Percentiles rank a stretch among this genome's conserved stretches.
phyloP scores from a whole-genome alignment of 2,797 vertebrate species.

The Lepus townsendii region DNA sequence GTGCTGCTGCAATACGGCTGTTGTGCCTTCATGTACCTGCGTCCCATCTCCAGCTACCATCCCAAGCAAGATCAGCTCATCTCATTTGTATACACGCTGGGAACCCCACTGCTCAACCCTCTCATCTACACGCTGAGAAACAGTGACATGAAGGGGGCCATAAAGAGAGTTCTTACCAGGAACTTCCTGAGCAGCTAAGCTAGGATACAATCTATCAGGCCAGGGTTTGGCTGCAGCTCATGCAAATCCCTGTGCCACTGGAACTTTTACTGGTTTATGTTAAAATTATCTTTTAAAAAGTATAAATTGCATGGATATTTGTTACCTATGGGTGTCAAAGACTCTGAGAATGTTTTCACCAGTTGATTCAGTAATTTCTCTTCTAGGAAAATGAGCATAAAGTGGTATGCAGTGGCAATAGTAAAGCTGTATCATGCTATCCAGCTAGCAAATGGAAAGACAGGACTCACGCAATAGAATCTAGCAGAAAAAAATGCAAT shows the following conservation, averaged over 20 bases:
- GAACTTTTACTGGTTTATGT: neutral
- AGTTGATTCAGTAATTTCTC: neutral
- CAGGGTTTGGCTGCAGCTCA: neutral
- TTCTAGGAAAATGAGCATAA: neutral
- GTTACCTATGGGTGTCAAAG: neutral
- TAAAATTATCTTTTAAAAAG: neutral
- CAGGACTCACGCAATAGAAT: neutral
- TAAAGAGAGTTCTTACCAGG: slow-evolving; percentile 63
- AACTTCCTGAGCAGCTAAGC: neutral
- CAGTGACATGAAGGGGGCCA: slow-evolving; percentile 76
- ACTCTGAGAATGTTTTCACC: neutral
- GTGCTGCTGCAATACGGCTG: slow-evolving; percentile 84
- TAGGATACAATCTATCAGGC: neutral
- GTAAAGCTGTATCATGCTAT: neutral
- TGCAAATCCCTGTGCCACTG: neutral
- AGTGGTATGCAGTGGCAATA: neutral
- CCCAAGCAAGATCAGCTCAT: slow-evolving; percentile 80
- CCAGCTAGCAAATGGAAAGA: neutral
- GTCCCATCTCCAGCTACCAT: slow-evolving; percentile 69
- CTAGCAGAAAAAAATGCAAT: neutral
- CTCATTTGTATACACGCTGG: slow-evolving; percentile 78
- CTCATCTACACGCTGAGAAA: slow-evolving; percentile 85
- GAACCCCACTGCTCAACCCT: slow-evolving; percentile 83
- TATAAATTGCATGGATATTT: neutral
- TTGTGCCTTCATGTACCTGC: slow-evolving; percentile 84